phyloP scores from a whole-genome alignment of 2,888 invertebrate genomes.

The Thera obeliscata region DNA sequence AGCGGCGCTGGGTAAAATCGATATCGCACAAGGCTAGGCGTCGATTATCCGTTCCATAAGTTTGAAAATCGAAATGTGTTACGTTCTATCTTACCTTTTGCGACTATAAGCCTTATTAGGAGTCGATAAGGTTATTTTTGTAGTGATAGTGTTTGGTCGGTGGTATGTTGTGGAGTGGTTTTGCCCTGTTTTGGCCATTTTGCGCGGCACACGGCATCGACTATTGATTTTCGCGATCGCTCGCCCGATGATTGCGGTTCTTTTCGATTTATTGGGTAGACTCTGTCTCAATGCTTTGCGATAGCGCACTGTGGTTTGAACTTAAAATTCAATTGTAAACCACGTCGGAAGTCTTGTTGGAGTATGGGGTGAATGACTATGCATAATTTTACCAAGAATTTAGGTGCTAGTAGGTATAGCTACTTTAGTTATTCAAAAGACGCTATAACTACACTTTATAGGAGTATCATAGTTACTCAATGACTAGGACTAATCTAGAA shows the following conservation, averaged over 20 bases:
- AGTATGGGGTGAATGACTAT: not conserved
- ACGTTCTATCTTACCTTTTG: slow-evolving; percentile 17
- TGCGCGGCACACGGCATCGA: slow-evolving; percentile 64
- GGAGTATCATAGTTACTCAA: too few relatives aligned
- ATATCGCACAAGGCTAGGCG: slow-evolving; percentile 85
- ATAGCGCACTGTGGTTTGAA: not conserved
- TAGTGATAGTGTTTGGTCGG: slow-evolving; percentile 18
- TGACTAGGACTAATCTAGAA: too few relatives aligned
- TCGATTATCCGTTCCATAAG: slow-evolving; percentile 78
- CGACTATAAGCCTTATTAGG: slow-evolving; percentile 31
- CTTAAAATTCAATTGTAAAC: not conserved
- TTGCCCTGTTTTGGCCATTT: slow-evolving; percentile 46
- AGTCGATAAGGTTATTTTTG: slow-evolving; percentile 31
- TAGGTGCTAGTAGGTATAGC: too few relatives aligned
- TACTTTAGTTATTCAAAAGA: too few relatives aligned
- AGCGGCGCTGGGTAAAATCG: slow-evolving; percentile 78
- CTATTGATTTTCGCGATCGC: slow-evolving; percentile 79
- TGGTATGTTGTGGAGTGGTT: slow-evolving; percentile 27
- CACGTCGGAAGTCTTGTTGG: not conserved
- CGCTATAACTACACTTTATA: too few relatives aligned
- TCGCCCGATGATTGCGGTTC: slow-evolving; percentile 43
- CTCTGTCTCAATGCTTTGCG: slow-evolving; percentile 20
- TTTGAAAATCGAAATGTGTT: slow-evolving; percentile 43
- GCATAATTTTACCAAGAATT: too few relatives aligned
- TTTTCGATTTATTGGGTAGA: slow-evolving; percentile 74